Percentiles rank a stretch among this genome's conserved stretches.
These are phyloP conservation scores for Eupithecia subfuscata DNA, from an alignment of 2,888 invertebrate genomes.

Conservation along the genomic window DNA sequence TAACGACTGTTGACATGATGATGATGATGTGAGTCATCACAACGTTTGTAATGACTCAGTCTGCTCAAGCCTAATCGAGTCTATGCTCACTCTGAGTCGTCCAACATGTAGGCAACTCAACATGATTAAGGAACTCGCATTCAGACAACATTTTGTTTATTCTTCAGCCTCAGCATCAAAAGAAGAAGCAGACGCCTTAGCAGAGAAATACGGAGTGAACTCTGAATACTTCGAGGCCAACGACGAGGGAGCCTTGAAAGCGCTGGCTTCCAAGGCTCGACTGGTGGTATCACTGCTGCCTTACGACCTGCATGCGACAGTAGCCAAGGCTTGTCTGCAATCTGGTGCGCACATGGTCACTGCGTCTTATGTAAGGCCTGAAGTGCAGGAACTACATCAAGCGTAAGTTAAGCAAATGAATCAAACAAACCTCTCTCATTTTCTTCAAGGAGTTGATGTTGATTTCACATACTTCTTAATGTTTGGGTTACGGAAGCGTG, in stretches of 20 bases:
- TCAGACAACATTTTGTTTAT: no score
- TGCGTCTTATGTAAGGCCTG: slow-evolving; percentile 95
- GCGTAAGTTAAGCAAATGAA: slow-evolving; percentile 78
- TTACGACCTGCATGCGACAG: slow-evolving; percentile 93
- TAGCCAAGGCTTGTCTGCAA: slow-evolving; percentile 94
- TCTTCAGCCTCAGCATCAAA: slow-evolving; percentile 89
- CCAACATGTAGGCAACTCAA: no score
- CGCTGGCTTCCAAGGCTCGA: slow-evolving; percentile 89
- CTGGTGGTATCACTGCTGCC: slow-evolving; percentile 95
- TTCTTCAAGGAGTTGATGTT: not conserved
- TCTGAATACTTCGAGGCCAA: slow-evolving; percentile 93
- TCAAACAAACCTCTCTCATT: not conserved
- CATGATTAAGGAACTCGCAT: no score
- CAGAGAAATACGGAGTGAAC: slow-evolving; percentile 90
- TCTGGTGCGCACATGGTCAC: slow-evolving; percentile 96
- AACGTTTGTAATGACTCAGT: no score
- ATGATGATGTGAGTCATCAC: no score
- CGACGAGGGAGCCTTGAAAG: slow-evolving; percentile 87
- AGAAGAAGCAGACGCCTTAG: slow-evolving; percentile 94
- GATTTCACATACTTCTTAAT: not conserved
- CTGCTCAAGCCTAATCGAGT: no score
- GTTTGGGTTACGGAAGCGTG: no score
- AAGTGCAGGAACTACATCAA: slow-evolving; percentile 91
- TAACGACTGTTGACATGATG: no score
- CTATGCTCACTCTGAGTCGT: no score